Evolutionary conservation across 2,888 invertebrate species (phyloP).

Genomic region (Drosophila emarginata): DNA sequence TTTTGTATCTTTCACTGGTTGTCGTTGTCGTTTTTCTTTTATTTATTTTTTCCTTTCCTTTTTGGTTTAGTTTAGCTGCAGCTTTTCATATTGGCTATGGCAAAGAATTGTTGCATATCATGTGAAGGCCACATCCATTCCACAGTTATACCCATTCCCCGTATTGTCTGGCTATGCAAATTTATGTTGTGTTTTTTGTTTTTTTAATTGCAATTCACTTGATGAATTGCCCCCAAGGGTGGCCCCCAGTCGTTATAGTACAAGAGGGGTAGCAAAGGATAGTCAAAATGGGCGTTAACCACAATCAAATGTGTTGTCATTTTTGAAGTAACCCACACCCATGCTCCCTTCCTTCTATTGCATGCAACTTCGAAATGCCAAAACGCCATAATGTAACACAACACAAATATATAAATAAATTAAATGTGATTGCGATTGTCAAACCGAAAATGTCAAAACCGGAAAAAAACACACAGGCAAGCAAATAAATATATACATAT

Average conservation of each 20-base stretch:
- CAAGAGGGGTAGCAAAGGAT: neutral
- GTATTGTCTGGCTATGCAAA: conserved; percentile 48
- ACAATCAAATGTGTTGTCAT: conserved; percentile 73
- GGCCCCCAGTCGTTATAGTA: neutral
- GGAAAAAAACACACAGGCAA: neutral
- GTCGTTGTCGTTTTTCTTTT: neutral
- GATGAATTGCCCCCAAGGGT: conserved; percentile 62
- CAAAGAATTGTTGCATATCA: conserved; percentile 34
- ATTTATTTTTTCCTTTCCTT: conserved; percentile 14
- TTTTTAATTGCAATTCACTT: conserved; percentile 70
- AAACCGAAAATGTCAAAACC: neutral
- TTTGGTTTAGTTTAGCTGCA: neutral
- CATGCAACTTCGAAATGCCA: conserved; percentile 32
- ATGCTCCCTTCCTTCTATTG: conserved; percentile 60
- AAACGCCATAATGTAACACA: conserved; percentile 40
- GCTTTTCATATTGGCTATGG: conserved; percentile 14
- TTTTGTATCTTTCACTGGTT: neutral
- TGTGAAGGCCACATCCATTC: neutral
- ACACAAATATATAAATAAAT: conserved; percentile 39
- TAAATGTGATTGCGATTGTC: conserved; percentile 38
- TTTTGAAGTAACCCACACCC: conserved; percentile 19
- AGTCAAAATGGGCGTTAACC: conserved; percentile 38
- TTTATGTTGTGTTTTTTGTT: conserved; percentile 55
- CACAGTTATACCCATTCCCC: neutral
- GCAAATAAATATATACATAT: neutral